A percentile compares a stretch with the other conserved stretches of the same genome.
Conservation (phyloP, 2,797 vertebrate genomes). For the Sebastes hubbsi region DNA sequence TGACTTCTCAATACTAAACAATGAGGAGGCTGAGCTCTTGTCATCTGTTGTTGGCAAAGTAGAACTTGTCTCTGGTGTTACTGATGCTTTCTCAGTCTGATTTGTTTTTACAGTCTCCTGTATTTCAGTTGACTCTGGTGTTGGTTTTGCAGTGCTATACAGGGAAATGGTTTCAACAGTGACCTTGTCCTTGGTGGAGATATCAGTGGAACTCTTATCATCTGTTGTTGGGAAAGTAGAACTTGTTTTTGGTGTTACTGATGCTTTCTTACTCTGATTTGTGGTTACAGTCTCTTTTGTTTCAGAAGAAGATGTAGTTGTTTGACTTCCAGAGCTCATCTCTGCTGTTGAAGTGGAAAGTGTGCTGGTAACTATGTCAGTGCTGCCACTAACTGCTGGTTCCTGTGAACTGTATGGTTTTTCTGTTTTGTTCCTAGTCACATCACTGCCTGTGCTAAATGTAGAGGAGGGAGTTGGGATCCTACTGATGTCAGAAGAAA, state of each 20-base stretch:
- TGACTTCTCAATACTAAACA: conserved; percentile 24
- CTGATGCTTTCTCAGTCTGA: not conserved
- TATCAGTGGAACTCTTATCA: not conserved
- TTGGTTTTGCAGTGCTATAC: not conserved
- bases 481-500: not conserved
- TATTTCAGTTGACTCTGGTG: not conserved
- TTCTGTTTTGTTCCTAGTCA: not conserved
- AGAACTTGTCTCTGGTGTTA: not conserved
- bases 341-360: not conserved
- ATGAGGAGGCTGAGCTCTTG: not conserved
- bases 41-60: not conserved
- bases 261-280: not conserved
- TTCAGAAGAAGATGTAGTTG: not conserved
- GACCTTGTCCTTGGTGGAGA: too few relatives aligned
- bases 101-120: not conserved
- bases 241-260: not conserved
- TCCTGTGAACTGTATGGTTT: not conserved
- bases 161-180: not conserved
- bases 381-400: not conserved
- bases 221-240: not conserved
- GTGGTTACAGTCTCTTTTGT: not conserved
- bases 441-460: conserved; percentile 1
- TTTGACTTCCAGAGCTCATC: not conserved
- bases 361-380: not conserved
- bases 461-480: not conserved